Conservation (phyloP, 2,888 invertebrate genomes). For the Dimorphilus gyrociliatus region DNA sequence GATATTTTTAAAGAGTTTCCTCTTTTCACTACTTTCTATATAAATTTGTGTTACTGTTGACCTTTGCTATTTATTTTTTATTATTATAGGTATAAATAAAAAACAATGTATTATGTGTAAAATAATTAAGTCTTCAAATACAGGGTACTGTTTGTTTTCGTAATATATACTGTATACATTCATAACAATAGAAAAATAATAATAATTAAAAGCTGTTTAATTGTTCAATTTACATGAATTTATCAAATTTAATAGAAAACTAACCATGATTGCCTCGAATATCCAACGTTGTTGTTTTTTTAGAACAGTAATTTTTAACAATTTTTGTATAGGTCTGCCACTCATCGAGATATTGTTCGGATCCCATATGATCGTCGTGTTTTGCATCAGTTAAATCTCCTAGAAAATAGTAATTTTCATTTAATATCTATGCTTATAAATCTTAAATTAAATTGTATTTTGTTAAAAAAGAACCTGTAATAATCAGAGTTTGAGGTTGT, state of each 20-base stretch:
- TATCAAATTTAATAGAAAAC: conserved; percentile 6
- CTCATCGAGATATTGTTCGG: conserved; percentile 60
- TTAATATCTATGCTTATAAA: too few species aligned
- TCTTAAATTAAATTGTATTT: background rate
- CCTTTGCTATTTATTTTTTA: too few species aligned
- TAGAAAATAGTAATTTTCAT: conserved; percentile 19
- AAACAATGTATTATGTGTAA: too few species aligned
- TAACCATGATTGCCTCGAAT: conserved; percentile 79
- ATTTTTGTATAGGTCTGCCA: conserved; percentile 62
- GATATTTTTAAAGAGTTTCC: too few species aligned
- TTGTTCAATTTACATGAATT: background rate
- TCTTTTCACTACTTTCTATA: too few species aligned
- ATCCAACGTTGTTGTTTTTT: conserved; percentile 65
- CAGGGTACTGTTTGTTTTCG: too few species aligned
- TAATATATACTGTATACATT: too few species aligned
- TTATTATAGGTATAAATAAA: background rate
- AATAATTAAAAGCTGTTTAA: background rate
- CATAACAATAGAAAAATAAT: too few species aligned
- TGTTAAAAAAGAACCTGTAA: conserved; percentile 41
- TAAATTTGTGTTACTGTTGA: too few species aligned
- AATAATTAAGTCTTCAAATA: too few species aligned
- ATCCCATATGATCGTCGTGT: conserved; percentile 57
- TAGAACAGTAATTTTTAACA: conserved; percentile 46
- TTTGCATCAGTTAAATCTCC: conserved; percentile 81
- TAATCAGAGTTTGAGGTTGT: conserved; percentile 58